These are phyloP conservation scores for Mayetiola destructor DNA, from an alignment of 2,888 invertebrate species.

Conservation along the genomic window DNA sequence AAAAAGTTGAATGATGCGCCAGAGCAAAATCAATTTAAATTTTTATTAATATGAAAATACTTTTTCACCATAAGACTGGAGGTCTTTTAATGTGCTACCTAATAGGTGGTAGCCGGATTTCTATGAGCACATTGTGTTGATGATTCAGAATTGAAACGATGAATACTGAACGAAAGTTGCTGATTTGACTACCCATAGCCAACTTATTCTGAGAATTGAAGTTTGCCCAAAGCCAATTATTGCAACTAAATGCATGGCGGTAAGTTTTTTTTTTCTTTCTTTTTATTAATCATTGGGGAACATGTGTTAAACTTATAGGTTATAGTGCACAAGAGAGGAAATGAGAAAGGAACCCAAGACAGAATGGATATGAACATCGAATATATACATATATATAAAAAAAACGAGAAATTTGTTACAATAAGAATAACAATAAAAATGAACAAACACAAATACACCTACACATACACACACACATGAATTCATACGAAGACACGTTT, in stretches of 20 bases:
- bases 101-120: not conserved
- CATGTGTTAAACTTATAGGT: constrained; percentile 5
- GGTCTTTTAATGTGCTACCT: not conserved
- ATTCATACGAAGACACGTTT: constrained; percentile 7
- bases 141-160: not conserved
- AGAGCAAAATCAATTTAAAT: constrained; percentile 6
- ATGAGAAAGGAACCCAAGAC: not conserved
- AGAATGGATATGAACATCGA: too few species aligned
- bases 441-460: too few species aligned
- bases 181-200: not conserved
- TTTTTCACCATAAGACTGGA: too few species aligned
- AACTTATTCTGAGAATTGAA: too few species aligned
- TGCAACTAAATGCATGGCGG: not conserved
- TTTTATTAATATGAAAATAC: constrained; percentile 12
- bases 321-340: not conserved
- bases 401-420: too few species aligned
- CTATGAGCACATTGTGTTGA: not conserved
- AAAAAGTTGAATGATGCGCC: too few species aligned
- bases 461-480: too few species aligned
- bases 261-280: not conserved
- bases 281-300: not conserved
- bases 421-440: constrained; percentile 11
- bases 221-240: constrained; percentile 4
- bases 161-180: not conserved
- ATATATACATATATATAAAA: too few species aligned